A percentile compares a stretch with the other conserved stretches of the same genome.
phyloP scores from a whole-genome alignment of 2,797 vertebrate genomes.

The Gymnothorax javanicus region DNA sequence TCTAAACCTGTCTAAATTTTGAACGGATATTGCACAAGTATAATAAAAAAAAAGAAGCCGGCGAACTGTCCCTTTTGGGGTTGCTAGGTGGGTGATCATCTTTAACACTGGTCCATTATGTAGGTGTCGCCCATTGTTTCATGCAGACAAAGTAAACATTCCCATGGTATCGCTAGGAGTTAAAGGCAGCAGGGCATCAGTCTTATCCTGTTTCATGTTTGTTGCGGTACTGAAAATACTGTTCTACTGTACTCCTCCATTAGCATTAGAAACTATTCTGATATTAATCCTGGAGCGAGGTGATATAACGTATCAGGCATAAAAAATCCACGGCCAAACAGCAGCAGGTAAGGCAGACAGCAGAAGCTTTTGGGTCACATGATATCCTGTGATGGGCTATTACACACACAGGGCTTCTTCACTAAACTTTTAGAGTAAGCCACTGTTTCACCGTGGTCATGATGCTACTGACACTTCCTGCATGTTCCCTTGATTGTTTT shows the following conservation, averaged over 20 bases:
- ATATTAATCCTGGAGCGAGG: background rate
- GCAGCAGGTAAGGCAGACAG: background rate
- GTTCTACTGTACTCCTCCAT: background rate
- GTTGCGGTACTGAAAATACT: background rate
- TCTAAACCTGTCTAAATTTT: no score
- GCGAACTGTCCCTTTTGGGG: background rate
- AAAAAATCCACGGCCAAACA: background rate
- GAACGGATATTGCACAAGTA: no score
- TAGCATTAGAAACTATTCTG: background rate
- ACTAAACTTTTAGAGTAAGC: conserved; percentile 27
- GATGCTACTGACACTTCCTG: no score
- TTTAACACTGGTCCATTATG: background rate
- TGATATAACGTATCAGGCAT: background rate
- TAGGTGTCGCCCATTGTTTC: background rate
- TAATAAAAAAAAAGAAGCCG: background rate
- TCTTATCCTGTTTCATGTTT: background rate
- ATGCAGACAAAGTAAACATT: background rate
- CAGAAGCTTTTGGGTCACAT: background rate
- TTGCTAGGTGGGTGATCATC: background rate
- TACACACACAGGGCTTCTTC: background rate
- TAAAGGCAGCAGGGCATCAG: background rate
- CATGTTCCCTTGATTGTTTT: no score
- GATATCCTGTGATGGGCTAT: background rate
- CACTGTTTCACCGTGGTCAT: conserved; percentile 31
- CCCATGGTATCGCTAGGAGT: background rate